Evolutionary conservation across 2,888 invertebrate species (phyloP).

Genomic region (Mesorhabditis sp.): DNA sequence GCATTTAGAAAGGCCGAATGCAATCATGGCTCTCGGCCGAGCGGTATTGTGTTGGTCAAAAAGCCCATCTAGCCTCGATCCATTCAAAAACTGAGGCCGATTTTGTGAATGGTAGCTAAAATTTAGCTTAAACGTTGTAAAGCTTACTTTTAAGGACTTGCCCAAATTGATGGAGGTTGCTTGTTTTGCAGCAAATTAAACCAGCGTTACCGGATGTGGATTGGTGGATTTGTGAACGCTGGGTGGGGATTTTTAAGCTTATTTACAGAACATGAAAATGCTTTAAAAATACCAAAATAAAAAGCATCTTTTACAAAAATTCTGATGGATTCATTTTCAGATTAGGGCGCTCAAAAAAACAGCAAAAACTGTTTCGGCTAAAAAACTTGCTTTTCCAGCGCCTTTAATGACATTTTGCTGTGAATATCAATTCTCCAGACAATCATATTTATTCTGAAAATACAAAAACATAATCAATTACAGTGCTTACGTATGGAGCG

Average conservation of each 20-base stretch:
- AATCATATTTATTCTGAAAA: too few relatives aligned
- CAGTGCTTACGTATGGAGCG: background rate
- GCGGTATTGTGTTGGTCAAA: background rate
- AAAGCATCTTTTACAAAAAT: too few relatives aligned
- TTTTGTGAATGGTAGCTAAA: background rate
- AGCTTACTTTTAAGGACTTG: background rate
- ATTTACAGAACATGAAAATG: too few relatives aligned
- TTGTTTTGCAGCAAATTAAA: background rate
- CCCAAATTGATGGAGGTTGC: constrained; percentile 4
- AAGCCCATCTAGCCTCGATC: background rate
- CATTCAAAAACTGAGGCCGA: background rate
- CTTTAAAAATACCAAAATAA: too few relatives aligned
- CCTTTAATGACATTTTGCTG: too few relatives aligned
- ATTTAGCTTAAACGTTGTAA: background rate
- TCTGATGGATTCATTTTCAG: too few relatives aligned
- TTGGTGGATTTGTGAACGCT: background rate
- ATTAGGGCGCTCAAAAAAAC: too few relatives aligned
- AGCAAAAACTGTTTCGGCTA: too few relatives aligned
- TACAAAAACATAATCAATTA: too few relatives aligned
- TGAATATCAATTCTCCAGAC: too few relatives aligned
- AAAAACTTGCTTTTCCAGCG: too few relatives aligned
- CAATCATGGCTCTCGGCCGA: background rate
- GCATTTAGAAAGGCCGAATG: background rate
- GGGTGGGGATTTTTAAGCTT: background rate
- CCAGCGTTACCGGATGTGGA: constrained; percentile 5